Base-by-base conservation (phyloP, 2,888 invertebrate genomes). In the Platycheirus rosarum region DNA sequence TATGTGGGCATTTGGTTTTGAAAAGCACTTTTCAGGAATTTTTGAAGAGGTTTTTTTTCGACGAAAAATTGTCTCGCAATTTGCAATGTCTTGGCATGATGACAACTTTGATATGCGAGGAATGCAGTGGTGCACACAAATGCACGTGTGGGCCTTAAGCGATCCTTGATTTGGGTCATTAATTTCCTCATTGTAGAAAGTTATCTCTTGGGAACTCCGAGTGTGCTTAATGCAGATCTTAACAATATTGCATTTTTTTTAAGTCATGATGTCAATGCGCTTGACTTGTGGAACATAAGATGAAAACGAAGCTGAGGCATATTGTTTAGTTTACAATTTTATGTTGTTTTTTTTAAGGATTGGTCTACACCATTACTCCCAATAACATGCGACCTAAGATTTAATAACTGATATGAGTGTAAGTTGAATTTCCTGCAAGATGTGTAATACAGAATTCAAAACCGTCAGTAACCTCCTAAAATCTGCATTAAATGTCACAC, bases 31-130 rank as follows among this genome's bases (percentile, higher is more conserved):
- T 60, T 68, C 13, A 42, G 48, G 40, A 40, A n/a, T 35, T 49
- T 60, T 55, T 62, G 29, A 13, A 2, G 8, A 8, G n/a, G 11
- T 32, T 48, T 40, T 44, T 32, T 29, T 48, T 35, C 3, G 53
- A 37, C n/a, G 11, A 20, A 75, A 71, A 62, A 26, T 53, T 71
- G 77, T 48, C 23, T 53, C 66, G 53, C 29, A 68, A 42, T 49
- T 65, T 53, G 23, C 53, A 66, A 66, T 48, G 70, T 48, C 70
- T 70, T 69, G 53, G 11, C 76, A 66, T 62, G 77, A 71, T 82
- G 77, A 82, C 77, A 82, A 66, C 37, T 66, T 46, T 26, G 66
- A 82, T 82, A 82, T 66, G 70, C 8, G 13, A 66, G 80, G 77
- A 82, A 82, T 82, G 77, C 40, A 60, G 80, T 69, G 75, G 75